These are phyloP conservation scores for Amphiura filiformis DNA, from an alignment of 35 echinoderm and acorn worm genomes.

Conservation along the genomic window DNA sequence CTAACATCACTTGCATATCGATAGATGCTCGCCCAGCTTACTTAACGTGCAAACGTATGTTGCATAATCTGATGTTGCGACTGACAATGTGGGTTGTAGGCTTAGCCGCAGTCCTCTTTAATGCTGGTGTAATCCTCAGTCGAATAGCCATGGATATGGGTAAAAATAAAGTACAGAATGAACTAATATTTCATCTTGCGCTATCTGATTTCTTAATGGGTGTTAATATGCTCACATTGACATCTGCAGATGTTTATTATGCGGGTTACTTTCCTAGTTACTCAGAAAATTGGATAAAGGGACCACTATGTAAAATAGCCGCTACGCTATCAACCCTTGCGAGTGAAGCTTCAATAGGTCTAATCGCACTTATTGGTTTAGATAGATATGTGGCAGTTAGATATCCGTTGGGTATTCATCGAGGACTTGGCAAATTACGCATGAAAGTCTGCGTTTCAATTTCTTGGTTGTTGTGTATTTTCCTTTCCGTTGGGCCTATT, in stretches of 20 bases:
- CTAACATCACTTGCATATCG: no score
- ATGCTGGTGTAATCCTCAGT: no score
- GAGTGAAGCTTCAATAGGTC: background rate
- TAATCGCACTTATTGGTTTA: background rate
- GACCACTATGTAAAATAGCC: background rate
- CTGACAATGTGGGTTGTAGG: no score
- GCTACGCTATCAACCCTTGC: background rate
- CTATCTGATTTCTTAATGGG: conserved; percentile 71
- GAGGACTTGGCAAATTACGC: background rate
- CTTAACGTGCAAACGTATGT: no score
- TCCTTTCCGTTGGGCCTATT: conserved; percentile 27
- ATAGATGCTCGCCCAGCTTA: no score
- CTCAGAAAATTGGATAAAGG: background rate
- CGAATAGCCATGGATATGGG: background rate
- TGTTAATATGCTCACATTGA: conserved; percentile 59
- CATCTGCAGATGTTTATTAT: conserved; percentile 40
- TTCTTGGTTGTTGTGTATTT: conserved; percentile 42
- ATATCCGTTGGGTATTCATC: background rate
- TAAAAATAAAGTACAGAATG: no score
- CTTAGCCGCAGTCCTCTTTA: no score
- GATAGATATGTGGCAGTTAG: background rate
- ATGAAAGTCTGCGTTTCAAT: background rate
- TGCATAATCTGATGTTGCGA: no score
- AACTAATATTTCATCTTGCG: conserved; percentile 30
- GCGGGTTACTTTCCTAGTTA: conserved; percentile 23